A percentile compares a stretch with the other conserved stretches of the same genome.
Evolutionary conservation across 2,797 vertebrate genomes (phyloP).

Genomic region (Cyclura pinguis): DNA sequence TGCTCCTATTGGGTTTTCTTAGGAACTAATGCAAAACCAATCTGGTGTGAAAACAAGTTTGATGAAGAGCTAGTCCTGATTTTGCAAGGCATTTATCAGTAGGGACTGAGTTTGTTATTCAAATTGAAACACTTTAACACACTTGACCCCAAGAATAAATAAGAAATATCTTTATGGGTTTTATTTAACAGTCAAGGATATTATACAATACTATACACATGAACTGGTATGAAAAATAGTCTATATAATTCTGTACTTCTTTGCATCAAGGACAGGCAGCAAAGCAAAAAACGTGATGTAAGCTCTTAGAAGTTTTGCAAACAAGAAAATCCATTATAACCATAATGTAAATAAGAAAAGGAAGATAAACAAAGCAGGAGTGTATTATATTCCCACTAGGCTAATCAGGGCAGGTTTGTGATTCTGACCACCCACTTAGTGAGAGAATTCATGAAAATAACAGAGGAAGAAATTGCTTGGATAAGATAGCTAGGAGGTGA

Average conservation of each 20-base stretch:
- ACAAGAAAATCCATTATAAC: background rate
- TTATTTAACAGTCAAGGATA: background rate
- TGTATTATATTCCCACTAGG: background rate
- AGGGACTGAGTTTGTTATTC: background rate
- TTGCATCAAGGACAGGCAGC: background rate
- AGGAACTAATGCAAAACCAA: background rate
- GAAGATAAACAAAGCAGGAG: background rate
- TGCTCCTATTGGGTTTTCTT: background rate
- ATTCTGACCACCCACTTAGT: slow-evolving; percentile 2
- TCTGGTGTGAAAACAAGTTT: no score
- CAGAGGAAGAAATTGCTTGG: slow-evolving; percentile 2
- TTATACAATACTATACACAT: background rate
- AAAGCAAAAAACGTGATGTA: background rate
- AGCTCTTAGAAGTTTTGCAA: slow-evolving; percentile 7
- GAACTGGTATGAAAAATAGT: background rate
- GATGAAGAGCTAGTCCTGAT: background rate
- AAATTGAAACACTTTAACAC: background rate
- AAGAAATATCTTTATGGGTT: background rate
- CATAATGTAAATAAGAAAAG: slow-evolving; percentile 1
- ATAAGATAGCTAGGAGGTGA: background rate
- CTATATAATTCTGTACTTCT: background rate
- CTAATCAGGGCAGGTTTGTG: background rate
- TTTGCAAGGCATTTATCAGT: background rate
- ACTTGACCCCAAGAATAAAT: background rate
- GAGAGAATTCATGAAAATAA: slow-evolving; percentile 9